Base-by-base conservation (phyloP, 2,113 vertebrate genomes). In the Microcebus murinus region DNA sequence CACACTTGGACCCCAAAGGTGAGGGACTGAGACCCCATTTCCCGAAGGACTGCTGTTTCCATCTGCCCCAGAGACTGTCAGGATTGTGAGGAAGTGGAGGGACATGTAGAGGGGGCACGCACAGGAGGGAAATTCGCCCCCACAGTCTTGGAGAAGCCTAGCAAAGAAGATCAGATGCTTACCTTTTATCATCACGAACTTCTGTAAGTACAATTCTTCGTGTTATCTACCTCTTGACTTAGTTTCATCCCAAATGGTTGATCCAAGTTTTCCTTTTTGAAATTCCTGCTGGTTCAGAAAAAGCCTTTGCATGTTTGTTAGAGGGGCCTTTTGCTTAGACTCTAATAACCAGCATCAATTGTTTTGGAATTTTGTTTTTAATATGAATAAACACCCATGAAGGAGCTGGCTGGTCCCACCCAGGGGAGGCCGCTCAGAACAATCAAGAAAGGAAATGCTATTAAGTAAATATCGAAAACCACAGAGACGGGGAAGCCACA, bases 341-440 rank as follows among this genome's bases (percentile, higher is more conserved):
- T 36, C 25, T 70, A 77, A 42, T 36, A 31, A 31, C 6, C 3
- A 31, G 7, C 3, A 86, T 21, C n/a, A 76, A 27, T 61, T 79
- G n/a, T 80, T 95, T 29, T 68, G 14, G 86, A 95, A 80, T 48
- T 73, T 70, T 36, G 48, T 67, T 80, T 85, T 95, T 45, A 85
- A 81, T 36, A 31, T 52, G 48, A 90, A 45, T 31, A 52, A 89
- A 36, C 1, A 48, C 71, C 31, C n/a, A 80, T 15, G 17, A 15
- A 61, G 29, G 20, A 81, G 4, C 17, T 52, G 39, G 11, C n/a
- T 52, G 39, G n/a, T 80, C 23, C 29, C 8, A 68, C 79, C 3
- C 23, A 59, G 13, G 4, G 45, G 29, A 86, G 6, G 9, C 45
- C 39, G 61, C 13, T 50, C 14, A 3, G 65, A 82, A 77, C 39